These are phyloP conservation scores for Acanthoscelides obtectus DNA, from an alignment of 2,888 invertebrate species.

Conservation along the genomic window DNA sequence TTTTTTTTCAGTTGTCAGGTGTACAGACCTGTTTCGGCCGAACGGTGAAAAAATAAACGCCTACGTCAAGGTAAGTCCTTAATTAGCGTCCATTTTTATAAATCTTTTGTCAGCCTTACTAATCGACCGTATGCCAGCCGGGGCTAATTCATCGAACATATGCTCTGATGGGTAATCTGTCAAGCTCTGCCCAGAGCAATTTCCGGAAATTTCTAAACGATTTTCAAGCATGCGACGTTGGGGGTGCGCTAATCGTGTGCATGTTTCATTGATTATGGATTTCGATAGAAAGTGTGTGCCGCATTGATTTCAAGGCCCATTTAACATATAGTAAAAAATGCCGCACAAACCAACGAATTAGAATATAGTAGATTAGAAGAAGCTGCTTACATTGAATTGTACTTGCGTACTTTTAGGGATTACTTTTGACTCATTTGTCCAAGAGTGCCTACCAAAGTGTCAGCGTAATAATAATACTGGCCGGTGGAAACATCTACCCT, in stretches of 20 bases:
- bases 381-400: too few relatives aligned
- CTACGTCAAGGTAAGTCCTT: conserved; percentile 67
- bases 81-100: neutral
- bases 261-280: neutral
- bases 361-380: too few relatives aligned
- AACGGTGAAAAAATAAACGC: conserved; percentile 71
- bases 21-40: conserved; percentile 65
- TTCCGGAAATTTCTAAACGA: neutral
- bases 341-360: too few relatives aligned
- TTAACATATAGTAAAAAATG: too few relatives aligned
- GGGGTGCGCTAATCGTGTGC: neutral
- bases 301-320: too few relatives aligned
- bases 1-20: conserved; percentile 66
- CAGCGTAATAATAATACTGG: too few relatives aligned
- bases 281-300: too few relatives aligned
- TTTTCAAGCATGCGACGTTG: neutral
- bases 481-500: too few relatives aligned
- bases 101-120: conserved; percentile 13
- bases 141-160: neutral
- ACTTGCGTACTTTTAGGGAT: too few relatives aligned
- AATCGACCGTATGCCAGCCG: conserved; percentile 10
- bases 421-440: too few relatives aligned
- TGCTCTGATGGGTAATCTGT: conserved; percentile 7
- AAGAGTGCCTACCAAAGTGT: too few relatives aligned
- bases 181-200: neutral